phyloP scores from a whole-genome alignment of 2,113 vertebrate genomes.

The Otolemur garnettii region DNA sequence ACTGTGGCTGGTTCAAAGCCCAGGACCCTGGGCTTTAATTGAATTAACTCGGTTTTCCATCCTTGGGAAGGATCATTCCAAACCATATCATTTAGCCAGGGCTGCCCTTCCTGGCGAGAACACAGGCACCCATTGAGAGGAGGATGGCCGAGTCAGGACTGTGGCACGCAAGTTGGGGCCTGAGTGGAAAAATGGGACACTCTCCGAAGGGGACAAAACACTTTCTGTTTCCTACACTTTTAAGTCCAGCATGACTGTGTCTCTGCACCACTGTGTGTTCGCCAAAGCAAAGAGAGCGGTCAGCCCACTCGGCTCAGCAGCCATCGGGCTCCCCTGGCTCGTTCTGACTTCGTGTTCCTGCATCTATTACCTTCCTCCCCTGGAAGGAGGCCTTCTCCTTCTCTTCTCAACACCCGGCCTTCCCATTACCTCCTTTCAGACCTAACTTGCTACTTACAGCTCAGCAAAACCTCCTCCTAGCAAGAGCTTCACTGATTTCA shows the following conservation, averaged over 20 bases:
- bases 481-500: too few relatives aligned
- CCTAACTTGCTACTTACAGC: too few relatives aligned
- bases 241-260: conserved; percentile 17
- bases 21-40: conserved; percentile 78
- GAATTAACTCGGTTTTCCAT: conserved; percentile 80
- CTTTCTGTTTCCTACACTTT: conserved; percentile 79
- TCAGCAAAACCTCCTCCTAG: not conserved
- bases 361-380: not conserved
- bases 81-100: conserved; percentile 76
- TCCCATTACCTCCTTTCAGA: not conserved
- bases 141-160: conserved; percentile 71
- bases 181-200: conserved; percentile 78
- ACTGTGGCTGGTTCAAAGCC: conserved; percentile 79
- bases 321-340: not conserved
- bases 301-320: accelerated
- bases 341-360: not conserved
- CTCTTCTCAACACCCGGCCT: not conserved
- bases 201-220: conserved; percentile 77
- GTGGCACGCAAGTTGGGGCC: conserved; percentile 70
- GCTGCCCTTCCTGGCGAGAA: conserved; percentile 73
- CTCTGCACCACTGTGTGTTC: not conserved
- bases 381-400: not conserved
- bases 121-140: conserved; percentile 58
- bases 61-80: conserved; percentile 69
- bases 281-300: conserved; percentile 65